Percentiles rank a stretch among this genome's conserved stretches.
Evolutionary conservation across 2,113 vertebrate genomes (phyloP).

Genomic region (Nothocercus julius): DNA sequence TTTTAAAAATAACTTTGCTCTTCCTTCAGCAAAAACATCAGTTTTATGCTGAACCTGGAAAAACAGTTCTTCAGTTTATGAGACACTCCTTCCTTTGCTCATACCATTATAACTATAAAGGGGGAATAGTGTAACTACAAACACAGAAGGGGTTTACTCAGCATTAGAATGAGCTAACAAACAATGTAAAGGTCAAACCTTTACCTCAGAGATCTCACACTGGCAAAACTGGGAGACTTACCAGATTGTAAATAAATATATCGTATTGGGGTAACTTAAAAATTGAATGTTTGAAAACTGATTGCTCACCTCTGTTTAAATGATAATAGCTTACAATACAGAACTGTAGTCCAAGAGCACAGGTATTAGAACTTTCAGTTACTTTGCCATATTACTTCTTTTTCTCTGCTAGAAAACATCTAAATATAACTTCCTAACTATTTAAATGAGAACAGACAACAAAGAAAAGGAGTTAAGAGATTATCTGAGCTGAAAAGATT

Average conservation of each 20-base stretch:
- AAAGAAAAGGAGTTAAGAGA: background rate
- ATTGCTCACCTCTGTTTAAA: background rate
- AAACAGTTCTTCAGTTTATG: background rate
- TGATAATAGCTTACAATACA: background rate
- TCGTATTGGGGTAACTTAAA: background rate
- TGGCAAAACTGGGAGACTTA: background rate
- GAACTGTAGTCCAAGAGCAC: background rate
- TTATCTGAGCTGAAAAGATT: background rate
- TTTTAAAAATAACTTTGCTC: slow-evolving; percentile 29
- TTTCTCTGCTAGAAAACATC: background rate
- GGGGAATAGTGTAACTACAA: background rate
- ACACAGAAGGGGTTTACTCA: background rate
- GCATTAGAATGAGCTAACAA: background rate
- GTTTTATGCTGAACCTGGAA: slow-evolving; percentile 2
- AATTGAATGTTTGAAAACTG: background rate
- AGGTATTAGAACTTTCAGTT: background rate
- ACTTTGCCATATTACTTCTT: background rate
- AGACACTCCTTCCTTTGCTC: background rate
- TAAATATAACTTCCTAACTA: background rate
- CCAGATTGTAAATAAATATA: background rate
- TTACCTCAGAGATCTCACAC: background rate
- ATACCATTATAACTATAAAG: background rate
- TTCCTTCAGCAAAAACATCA: background rate
- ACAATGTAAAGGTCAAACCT: fast-evolving
- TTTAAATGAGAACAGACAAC: background rate